Conservation (phyloP, 2,888 invertebrate species). For the Chloromyia formosa region DNA sequence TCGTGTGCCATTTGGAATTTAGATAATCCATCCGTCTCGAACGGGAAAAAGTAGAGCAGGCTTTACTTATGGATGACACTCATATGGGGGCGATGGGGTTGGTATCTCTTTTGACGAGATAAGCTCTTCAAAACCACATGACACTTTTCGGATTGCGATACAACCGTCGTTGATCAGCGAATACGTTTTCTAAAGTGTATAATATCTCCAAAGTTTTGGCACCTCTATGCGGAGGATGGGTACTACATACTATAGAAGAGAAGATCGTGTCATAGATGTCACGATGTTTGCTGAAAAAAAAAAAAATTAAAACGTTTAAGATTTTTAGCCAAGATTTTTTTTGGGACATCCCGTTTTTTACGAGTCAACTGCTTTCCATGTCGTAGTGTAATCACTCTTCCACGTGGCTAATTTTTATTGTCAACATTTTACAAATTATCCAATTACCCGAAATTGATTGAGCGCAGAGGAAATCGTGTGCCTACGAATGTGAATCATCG, state of each 20-base stretch:
- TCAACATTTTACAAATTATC: background rate
- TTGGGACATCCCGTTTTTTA: background rate
- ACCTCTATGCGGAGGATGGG: too few relatives aligned
- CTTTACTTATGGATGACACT: slow-evolving; percentile 17
- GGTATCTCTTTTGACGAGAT: slow-evolving; percentile 15
- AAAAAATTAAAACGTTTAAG: background rate
- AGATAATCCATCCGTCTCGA: slow-evolving; percentile 13
- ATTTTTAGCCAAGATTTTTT: background rate
- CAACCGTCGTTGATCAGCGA: background rate
- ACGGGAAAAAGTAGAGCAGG: slow-evolving; percentile 30
- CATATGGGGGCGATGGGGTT: background rate
- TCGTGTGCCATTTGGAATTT: slow-evolving; percentile 31
- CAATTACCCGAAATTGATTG: background rate
- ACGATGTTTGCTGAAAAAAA: background rate
- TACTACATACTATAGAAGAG: background rate
- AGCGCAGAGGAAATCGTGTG: background rate
- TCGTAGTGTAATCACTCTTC: slow-evolving; percentile 4
- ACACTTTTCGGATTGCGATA: background rate
- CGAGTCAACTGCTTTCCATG: background rate
- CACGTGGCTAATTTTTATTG: slow-evolving; percentile 34
- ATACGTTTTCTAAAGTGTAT: background rate
- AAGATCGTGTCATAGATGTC: background rate
- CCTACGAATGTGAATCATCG: too few relatives aligned
- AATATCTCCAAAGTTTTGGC: background rate
- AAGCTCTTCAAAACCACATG: background rate